Evolutionary conservation across 64 coral and sea anemone genomes (phyloP), one percentile per base, ranked within the genome.

Genomic region (Porites australiensis): DNA sequence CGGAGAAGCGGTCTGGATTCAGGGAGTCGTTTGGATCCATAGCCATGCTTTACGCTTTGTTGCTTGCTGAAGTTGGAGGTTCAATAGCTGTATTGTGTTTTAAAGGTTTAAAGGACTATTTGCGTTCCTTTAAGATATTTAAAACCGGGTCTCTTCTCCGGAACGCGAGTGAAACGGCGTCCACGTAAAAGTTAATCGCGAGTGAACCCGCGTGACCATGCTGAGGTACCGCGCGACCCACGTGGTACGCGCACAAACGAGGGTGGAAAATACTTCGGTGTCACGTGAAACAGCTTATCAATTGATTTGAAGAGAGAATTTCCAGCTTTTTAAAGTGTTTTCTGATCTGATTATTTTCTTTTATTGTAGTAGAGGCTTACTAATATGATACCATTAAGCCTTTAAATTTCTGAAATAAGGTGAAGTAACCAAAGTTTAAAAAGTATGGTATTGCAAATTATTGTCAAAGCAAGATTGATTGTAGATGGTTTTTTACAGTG

Each of bases 1-100:
- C 95, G 95, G 92, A 93, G 82, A 93, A 93, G 65, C 95, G 88
- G 79, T 98, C 95, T 70, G 89, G 95, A 78, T 92, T 94, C 18
- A 93, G 75, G 58, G 74, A 50, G 55, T 93, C 91, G 50, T 83
- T 79, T 49, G 68, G 91, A 67, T 93, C 91, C 63, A 84, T 69
- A 23, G 81, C 62, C 81, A 69, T 84, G n/a, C 12, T 84, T 67
- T 84, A n/a, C 48, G 13, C 62, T 20, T 43, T 16, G 62, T 48
- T 48, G 9, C 63, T 69, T 68, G 45, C 7, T 69, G 19, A 51
- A 50, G 16, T 16, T 69, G 44, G 9, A 6, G 16, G 10, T 48
- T 69, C 15, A 52, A 47, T 6, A 52, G 69, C 22, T 22, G 5
- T 51, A 9, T 50, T 52, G 18, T 5, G 6, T 67, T 68, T 2